phyloP scores from a whole-genome alignment of 1,140 invertebrate genomes.

The Mylabris phalerata region DNA sequence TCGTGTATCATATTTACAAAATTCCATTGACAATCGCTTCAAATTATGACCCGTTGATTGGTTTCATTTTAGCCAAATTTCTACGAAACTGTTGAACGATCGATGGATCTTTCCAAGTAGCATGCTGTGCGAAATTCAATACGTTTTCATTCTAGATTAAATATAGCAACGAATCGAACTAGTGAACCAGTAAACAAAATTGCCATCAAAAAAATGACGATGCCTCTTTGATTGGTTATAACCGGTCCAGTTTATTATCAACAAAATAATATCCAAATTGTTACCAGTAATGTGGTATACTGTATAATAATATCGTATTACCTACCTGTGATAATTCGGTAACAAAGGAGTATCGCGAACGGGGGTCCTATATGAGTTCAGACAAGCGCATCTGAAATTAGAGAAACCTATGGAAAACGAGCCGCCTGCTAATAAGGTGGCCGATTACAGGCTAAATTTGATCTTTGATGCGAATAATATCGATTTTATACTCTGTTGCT shows the following conservation, averaged over 20 bases:
- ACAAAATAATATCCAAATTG: no score
- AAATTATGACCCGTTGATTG: no score
- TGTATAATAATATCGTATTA: constrained; percentile 20
- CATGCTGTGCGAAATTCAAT: no score
- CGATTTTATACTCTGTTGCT: constrained; percentile 28
- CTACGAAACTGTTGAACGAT: no score
- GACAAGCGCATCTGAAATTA: constrained; percentile 32
- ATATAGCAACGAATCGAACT: not conserved
- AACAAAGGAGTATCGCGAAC: constrained; percentile 29
- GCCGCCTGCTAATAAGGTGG: constrained; percentile 31
- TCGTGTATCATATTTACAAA: no score
- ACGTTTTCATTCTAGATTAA: no score
- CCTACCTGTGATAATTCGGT: constrained; percentile 26
- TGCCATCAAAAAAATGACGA: constrained; percentile 26
- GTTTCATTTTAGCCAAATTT: no score
- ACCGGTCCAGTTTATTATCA: no score
- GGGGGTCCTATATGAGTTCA: constrained; percentile 24
- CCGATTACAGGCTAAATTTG: constrained; percentile 34
- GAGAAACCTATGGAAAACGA: constrained; percentile 30
- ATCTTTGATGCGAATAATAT: constrained; percentile 29
- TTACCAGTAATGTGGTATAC: no score
- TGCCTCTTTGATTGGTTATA: constrained; percentile 13
- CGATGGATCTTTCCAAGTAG: no score
- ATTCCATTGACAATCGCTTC: no score
- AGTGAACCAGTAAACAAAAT: constrained; percentile 9